Base-by-base conservation (phyloP, 2,113 vertebrate species). In the Clarias magur region DNA sequence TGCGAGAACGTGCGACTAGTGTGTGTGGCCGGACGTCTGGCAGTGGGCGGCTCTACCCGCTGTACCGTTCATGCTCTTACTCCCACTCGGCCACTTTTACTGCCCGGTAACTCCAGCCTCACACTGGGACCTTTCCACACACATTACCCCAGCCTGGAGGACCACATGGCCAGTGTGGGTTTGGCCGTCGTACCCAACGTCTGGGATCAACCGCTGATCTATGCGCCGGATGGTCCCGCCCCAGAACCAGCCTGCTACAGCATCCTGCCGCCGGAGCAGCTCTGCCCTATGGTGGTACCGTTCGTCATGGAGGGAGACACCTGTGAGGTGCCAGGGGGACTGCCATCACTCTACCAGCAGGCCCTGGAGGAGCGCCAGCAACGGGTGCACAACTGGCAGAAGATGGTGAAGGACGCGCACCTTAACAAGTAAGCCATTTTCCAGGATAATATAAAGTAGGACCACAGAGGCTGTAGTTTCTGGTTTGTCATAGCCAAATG, bases 251-350 rank as follows among this genome's bases (percentile, higher is more conserved):
- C 1, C 80, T 92, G 95, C 86, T 99, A 96, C 93, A 91, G 90
- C 42, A 95, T 99, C 70, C 92, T 98, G 86, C 94, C 96, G 0
- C 96, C 96, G 0, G 90, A 85, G 0, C 96, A 98, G 84, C 97
- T 99, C 85, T 95, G 96, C 89, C 88, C 94, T 8, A 94, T 99
- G 57, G 96, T 96, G 19, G 94, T 97, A 88, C 98, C 98, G 59
- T 99, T 99, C 91, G 93, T 96, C 93, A 99, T 98, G 96, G 96
- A 98, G 91, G 98, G 98, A 11, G 97, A 99, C 93, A 99, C 97
- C 0, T 96, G 94, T 0, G 98, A 99, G 92, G 96, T 97, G 0
- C 98, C 98, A 0, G 97, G 98, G 5, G 97, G 96, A 19, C 92
- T 99, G 53, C 97, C 98, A 0, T 87, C 89, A 0, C 88, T 27